Conservation (phyloP, 2,113 vertebrate genomes). For the Alces alces region DNA sequence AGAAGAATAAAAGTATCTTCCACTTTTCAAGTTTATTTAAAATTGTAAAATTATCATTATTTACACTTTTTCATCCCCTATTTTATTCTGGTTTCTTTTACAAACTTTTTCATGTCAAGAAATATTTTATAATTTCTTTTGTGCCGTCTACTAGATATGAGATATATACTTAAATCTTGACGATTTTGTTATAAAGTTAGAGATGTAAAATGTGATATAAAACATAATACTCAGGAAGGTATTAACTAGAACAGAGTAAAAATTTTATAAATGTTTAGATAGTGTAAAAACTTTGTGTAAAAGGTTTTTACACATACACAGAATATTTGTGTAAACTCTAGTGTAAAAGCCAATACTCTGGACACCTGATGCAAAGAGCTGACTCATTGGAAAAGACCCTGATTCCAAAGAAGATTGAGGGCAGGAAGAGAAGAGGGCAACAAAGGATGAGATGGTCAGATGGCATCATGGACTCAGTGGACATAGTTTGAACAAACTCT, state of each 20-base stretch:
- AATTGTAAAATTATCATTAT: background rate
- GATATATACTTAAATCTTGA: background rate
- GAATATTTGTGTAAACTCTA: background rate
- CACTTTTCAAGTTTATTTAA: background rate
- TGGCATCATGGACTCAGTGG: background rate
- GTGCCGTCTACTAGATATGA: background rate
- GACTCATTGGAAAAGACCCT: background rate
- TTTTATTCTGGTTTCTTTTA: background rate
- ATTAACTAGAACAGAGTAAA: background rate
- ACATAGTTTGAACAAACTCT: background rate
- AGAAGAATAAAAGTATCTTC: background rate
- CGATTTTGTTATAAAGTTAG: background rate
- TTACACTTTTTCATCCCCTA: background rate
- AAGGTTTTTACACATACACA: background rate
- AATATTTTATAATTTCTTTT: slow-evolving; percentile 9
- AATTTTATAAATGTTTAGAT: background rate
- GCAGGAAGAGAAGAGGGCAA: background rate
- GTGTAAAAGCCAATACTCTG: background rate
- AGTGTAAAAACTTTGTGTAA: background rate
- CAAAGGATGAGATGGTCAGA: background rate
- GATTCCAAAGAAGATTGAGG: background rate
- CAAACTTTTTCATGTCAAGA: background rate
- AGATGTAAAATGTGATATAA: background rate
- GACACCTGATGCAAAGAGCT: background rate
- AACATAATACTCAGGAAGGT: background rate